phyloP scores from a whole-genome alignment of 2,888 invertebrate genomes.

The Stenotaenia linearis region DNA sequence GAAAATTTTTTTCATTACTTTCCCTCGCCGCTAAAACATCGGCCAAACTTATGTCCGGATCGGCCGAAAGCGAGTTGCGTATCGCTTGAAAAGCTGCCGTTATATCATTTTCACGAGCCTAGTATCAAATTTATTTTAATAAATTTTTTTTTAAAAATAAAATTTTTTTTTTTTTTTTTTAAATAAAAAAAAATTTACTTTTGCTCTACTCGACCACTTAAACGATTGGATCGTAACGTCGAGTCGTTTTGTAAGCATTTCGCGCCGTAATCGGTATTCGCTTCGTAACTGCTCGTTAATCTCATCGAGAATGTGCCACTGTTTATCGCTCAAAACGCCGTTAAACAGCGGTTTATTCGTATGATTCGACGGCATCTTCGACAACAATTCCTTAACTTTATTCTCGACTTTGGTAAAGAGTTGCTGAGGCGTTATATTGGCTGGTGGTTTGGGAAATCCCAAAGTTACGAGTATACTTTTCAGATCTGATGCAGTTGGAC shows the following conservation, averaged over 20 bases:
- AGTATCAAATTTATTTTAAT: slow-evolving; percentile 1
- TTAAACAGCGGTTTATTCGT: slow-evolving; percentile 71
- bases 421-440: slow-evolving; percentile 67
- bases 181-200: slow-evolving; percentile 53
- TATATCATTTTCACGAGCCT: slow-evolving; percentile 66
- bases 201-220: slow-evolving; percentile 54
- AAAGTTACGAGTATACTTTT: slow-evolving; percentile 71
- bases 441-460: slow-evolving; percentile 79
- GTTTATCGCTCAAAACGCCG: slow-evolving; percentile 64
- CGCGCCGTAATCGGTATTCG: slow-evolving; percentile 76
- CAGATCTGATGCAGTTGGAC: slow-evolving; percentile 70
- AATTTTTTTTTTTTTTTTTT: slow-evolving; percentile 11
- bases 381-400: slow-evolving; percentile 51
- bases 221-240: slow-evolving; percentile 97
- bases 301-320: slow-evolving; percentile 71
- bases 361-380: slow-evolving; percentile 53
- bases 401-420: slow-evolving; percentile 71
- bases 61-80: slow-evolving; percentile 52
- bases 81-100: slow-evolving; percentile 55
- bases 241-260: slow-evolving; percentile 80
- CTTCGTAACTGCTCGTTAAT: slow-evolving; percentile 66
- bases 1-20: slow-evolving; percentile 44
- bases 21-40: slow-evolving; percentile 79
- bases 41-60: slow-evolving; percentile 63
- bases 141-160: not conserved